Percentiles rank a stretch among this genome's conserved stretches.
Evolutionary conservation across 2,797 vertebrate species (phyloP).

Genomic region (Botia kubotai): DNA sequence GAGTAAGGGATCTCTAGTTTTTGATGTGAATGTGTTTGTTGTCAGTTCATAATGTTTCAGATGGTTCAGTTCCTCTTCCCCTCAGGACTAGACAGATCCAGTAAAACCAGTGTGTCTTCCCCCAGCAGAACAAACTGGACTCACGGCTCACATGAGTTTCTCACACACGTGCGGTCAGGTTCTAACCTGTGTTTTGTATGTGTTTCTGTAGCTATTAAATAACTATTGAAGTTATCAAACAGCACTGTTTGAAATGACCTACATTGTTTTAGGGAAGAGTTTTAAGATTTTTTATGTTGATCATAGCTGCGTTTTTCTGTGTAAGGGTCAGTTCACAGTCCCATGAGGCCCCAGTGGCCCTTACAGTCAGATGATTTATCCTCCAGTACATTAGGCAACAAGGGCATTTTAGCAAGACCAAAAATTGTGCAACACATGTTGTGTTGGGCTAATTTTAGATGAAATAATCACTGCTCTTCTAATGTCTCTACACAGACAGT

Average conservation of each 20-base stretch:
- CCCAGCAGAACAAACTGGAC: constrained; percentile 50
- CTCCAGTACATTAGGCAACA: neutral
- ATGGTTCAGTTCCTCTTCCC: constrained; percentile 69
- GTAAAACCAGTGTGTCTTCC: neutral
- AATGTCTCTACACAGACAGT: constrained; percentile 61
- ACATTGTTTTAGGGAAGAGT: neutral
- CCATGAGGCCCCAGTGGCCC: neutral
- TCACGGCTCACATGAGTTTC: constrained; percentile 65
- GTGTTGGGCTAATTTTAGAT: neutral
- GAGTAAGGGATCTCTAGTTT: too few relatives aligned
- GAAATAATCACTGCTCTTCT: neutral
- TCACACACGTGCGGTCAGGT: constrained; percentile 67
- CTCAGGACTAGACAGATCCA: constrained; percentile 57
- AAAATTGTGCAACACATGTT: neutral
- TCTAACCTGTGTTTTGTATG: neutral
- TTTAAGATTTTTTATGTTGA: neutral
- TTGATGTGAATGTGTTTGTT: constrained; percentile 2
- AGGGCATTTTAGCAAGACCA: neutral
- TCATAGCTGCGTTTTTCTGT: neutral
- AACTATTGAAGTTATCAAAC: too few relatives aligned
- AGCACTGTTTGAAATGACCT: neutral
- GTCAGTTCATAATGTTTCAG: constrained; percentile 66
- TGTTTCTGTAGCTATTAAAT: neutral
- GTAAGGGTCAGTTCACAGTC: neutral
- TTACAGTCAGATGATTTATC: neutral